Conservation (phyloP, 2,113 vertebrate genomes). For the Tachysurus fulvidraco region DNA sequence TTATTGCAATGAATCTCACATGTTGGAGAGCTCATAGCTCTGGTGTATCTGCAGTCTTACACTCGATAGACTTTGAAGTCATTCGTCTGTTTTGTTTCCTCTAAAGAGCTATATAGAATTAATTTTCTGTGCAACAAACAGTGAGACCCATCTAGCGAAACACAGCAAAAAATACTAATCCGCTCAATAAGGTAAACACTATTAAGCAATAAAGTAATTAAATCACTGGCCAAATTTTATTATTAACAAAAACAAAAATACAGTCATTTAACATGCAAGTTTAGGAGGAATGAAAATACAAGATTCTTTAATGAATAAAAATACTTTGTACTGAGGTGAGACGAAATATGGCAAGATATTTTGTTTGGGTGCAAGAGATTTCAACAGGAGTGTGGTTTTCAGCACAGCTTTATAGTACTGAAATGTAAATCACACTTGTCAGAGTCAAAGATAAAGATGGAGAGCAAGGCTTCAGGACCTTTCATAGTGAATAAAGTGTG, state of each 20-base stretch:
- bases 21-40: slow-evolving; percentile 36
- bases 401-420: background rate
- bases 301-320: background rate
- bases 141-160: slow-evolving; percentile 21
- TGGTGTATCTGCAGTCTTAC: slow-evolving; percentile 52
- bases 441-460: background rate
- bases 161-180: slow-evolving; percentile 5
- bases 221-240: slow-evolving; percentile 7
- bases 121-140: slow-evolving; percentile 29
- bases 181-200: slow-evolving; percentile 4
- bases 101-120: slow-evolving; percentile 39
- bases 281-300: background rate
- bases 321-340: background rate
- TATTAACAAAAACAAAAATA: background rate
- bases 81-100: slow-evolving; percentile 42
- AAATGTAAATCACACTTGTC: background rate
- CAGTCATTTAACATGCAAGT: background rate
- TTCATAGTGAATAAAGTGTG: background rate
- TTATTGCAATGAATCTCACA: slow-evolving; percentile 45
- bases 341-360: background rate
- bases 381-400: background rate
- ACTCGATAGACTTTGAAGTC: slow-evolving; percentile 53
- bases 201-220: slow-evolving; percentile 39
- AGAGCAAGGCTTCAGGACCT: background rate
- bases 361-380: background rate